These are phyloP conservation scores for Hedychridium roseum DNA, from an alignment of 2,888 invertebrate genomes.

Conservation along the genomic window DNA sequence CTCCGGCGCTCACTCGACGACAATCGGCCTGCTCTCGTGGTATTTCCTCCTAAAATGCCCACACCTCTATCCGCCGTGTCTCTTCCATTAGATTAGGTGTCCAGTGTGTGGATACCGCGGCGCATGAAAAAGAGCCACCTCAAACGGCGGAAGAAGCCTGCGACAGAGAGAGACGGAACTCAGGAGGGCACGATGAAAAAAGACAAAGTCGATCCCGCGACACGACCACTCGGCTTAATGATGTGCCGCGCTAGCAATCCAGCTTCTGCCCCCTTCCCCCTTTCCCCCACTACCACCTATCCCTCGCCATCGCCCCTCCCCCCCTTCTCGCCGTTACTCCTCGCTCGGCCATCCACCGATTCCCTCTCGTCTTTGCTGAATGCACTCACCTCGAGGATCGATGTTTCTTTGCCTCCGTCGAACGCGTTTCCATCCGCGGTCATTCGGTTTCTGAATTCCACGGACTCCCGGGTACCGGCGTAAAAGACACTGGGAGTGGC, in stretches of 20 bases:
- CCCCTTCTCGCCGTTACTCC: slow-evolving; percentile 2
- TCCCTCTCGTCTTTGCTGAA: no score
- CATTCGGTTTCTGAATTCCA: no score
- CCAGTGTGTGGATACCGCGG: slow-evolving; percentile 37
- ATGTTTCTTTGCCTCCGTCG: no score
- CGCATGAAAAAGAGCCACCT: slow-evolving; percentile 32
- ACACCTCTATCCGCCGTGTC: slow-evolving; percentile 40
- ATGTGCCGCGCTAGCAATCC: slow-evolving; percentile 52
- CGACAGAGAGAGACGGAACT: slow-evolving; percentile 12
- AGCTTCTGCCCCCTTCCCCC: slow-evolving; percentile 17
- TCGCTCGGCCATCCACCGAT: slow-evolving; percentile 9
- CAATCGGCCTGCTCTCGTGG: slow-evolving; percentile 32
- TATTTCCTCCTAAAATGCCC: slow-evolving; percentile 48
- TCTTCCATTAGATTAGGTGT: slow-evolving; percentile 55
- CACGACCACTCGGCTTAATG: slow-evolving; percentile 58
- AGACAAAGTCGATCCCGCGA: slow-evolving; percentile 41
- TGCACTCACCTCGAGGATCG: no score
- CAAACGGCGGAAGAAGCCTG: not conserved
- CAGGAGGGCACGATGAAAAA: slow-evolving; percentile 30
- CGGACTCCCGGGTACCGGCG: no score
- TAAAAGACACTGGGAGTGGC: no score
- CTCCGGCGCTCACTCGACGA: slow-evolving; percentile 10
- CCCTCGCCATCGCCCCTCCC: slow-evolving; percentile 1
- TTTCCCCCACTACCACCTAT: not conserved
- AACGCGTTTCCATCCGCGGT: no score